A percentile compares a stretch with the other conserved stretches of the same genome.
These are phyloP conservation scores for Saccostrea echinata DNA, from an alignment of 1,140 invertebrate genomes.

Conservation along the genomic window DNA sequence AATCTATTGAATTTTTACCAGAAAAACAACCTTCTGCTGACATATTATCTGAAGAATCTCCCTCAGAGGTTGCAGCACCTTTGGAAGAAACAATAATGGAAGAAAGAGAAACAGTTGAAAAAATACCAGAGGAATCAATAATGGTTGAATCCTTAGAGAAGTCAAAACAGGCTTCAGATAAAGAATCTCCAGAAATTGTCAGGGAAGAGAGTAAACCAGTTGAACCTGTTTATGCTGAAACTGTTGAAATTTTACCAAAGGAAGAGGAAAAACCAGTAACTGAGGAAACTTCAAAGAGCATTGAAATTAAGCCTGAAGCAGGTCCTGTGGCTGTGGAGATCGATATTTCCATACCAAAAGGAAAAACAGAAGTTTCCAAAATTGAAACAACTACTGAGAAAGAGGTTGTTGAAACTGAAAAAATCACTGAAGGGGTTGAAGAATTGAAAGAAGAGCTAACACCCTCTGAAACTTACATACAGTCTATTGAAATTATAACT, in stretches of 20 bases:
- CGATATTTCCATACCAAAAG: slow-evolving; percentile 31
- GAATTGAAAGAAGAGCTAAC: background rate
- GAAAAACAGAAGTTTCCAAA: slow-evolving; percentile 10
- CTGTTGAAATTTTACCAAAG: slow-evolving; percentile 40
- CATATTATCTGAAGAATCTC: background rate
- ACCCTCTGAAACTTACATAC: slow-evolving; percentile 36
- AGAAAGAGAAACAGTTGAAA: background rate
- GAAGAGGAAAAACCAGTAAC: slow-evolving; percentile 12
- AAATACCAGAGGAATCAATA: no score
- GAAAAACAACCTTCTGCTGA: slow-evolving; percentile 29
- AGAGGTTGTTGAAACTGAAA: slow-evolving; percentile 10
- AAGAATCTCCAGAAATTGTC: no score
- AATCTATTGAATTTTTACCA: slow-evolving; percentile 43
- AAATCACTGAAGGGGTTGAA: slow-evolving; percentile 35
- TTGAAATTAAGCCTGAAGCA: background rate
- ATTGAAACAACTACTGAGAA: slow-evolving; percentile 14
- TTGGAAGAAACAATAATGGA: slow-evolving; percentile 5
- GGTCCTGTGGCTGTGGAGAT: background rate
- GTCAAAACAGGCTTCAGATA: no score
- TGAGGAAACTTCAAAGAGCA: background rate
- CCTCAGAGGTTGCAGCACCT: background rate
- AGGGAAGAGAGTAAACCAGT: background rate
- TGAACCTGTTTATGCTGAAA: slow-evolving; percentile 12
- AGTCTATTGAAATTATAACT: slow-evolving; percentile 41
- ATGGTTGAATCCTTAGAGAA: no score